Base-by-base conservation (phyloP, 2,113 vertebrate genomes). In the Bufo bufo region DNA sequence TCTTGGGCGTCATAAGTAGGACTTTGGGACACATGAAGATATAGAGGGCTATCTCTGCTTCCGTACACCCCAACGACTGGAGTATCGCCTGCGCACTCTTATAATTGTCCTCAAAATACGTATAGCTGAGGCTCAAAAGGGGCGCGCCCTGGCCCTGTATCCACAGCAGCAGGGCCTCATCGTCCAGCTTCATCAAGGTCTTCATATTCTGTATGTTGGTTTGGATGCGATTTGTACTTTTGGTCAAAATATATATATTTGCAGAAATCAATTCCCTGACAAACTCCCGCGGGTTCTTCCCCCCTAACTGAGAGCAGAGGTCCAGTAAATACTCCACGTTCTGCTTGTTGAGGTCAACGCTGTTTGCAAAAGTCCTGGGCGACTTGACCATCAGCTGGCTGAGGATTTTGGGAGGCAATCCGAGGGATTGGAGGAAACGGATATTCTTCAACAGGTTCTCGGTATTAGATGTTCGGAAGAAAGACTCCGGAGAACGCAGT, bases 401-500 rank as follows among this genome's bases (percentile, higher is more conserved):
- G 54, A 97, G 92, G 5, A 92, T 91, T 91, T 94, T 93, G 45
- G 75, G 23, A 1, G 90, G 91, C 54, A 97, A 92, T 23, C 92
- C 94, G 84, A 97, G 72, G 0, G 95, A 97, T 61, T 12, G 90
- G 61, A 97, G 90, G 90, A 94, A 97, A 8, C 1, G 3, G 20
- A 93, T 95, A 81, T 96, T 97, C 86, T 96, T 94, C 85, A 96
- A 77, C 85, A 97, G 84, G 43, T 95, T 94, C 0, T 23, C 79
- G 16, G 96, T 97, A 91, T 94, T 94, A 77, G 86, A 92, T 12
- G 94, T 96, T 71, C 95, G 94, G 90, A 97, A 96, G 92, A 97
- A 97, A 0, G 92, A 96, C 83, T 96, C 95, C 0, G 95, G 94
- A 0, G 95, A 96, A 50, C 95, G 93, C 63, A 94, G 69, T 56